Conservation (phyloP, 2,113 vertebrate species). For the Anseranas semipalmata region DNA sequence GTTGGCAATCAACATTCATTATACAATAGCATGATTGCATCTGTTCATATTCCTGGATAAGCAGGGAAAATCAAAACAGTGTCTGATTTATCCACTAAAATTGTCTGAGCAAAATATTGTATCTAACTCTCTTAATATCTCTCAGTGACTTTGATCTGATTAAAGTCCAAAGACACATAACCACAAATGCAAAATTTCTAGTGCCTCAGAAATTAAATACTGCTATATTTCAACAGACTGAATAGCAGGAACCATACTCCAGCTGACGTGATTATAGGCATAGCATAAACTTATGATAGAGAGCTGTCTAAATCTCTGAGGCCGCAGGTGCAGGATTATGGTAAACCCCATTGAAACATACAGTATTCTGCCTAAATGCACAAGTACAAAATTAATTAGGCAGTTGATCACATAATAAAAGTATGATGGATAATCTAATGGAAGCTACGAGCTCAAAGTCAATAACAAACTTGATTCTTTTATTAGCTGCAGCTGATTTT, state of each 20-base stretch:
- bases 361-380: constrained; percentile 77
- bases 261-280: constrained; percentile 78
- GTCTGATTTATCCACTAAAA: constrained; percentile 79
- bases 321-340: constrained; percentile 83
- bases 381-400: constrained; percentile 83
- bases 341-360: constrained; percentile 77
- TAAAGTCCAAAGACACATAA: constrained; percentile 80
- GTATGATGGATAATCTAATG: constrained; percentile 78
- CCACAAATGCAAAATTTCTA: constrained; percentile 80
- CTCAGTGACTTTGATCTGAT: constrained; percentile 81
- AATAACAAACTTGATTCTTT: constrained; percentile 76
- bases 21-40: constrained; percentile 82
- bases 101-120: constrained; percentile 82
- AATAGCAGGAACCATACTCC: constrained; percentile 68
- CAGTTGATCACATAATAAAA: constrained; percentile 83
- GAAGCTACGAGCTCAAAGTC: constrained; percentile 76
- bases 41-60: constrained; percentile 84
- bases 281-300: constrained; percentile 71
- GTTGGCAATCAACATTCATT: constrained; percentile 82
- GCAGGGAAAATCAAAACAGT: constrained; percentile 79
- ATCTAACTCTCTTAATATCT: constrained; percentile 80
- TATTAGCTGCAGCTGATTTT: constrained; percentile 80
- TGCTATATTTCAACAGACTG: constrained; percentile 72
- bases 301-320: constrained; percentile 77
- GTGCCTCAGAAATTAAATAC: constrained; percentile 77